A percentile compares a stretch with the other conserved stretches of the same genome.
Conservation (phyloP, 2,888 invertebrate species). For the Boloria euphrosyne region DNA sequence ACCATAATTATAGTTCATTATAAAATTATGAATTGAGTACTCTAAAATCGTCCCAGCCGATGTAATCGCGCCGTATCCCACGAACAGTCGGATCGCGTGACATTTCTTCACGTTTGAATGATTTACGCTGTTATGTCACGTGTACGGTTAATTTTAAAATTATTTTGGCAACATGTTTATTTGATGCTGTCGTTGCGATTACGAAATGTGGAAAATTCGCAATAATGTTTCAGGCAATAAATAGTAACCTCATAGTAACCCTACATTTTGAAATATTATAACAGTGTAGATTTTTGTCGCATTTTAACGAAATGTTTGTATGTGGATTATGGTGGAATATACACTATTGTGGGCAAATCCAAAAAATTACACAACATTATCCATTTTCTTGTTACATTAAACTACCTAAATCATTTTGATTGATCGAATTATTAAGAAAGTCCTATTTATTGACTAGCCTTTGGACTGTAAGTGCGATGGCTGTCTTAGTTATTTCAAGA, state of each 20-base stretch:
- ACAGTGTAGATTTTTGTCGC: neutral
- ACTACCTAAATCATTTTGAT: too few species aligned
- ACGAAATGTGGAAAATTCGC: conserved; percentile 2
- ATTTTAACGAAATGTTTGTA: too few species aligned
- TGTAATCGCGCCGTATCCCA: conserved; percentile 11
- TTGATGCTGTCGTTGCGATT: conserved; percentile 9
- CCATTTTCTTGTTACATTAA: too few species aligned
- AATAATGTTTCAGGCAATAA: neutral
- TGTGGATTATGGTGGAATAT: too few species aligned
- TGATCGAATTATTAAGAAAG: too few species aligned
- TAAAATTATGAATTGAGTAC: neutral
- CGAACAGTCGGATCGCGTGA: conserved; percentile 14
- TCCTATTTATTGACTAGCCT: neutral
- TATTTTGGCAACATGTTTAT: conserved; percentile 19
- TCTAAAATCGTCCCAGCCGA: conserved; percentile 5
- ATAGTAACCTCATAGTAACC: too few species aligned
- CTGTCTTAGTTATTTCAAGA: conserved; percentile 1
- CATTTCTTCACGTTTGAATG: conserved; percentile 13
- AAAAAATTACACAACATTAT: too few species aligned
- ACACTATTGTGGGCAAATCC: too few species aligned
- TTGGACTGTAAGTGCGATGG: neutral
- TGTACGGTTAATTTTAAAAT: conserved; percentile 20
- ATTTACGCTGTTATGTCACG: conserved; percentile 17
- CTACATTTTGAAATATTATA: neutral
- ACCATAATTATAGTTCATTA: neutral